These are phyloP conservation scores for Rhodinocichla rosea DNA, from an alignment of 2,113 vertebrate species.

Conservation along the genomic window DNA sequence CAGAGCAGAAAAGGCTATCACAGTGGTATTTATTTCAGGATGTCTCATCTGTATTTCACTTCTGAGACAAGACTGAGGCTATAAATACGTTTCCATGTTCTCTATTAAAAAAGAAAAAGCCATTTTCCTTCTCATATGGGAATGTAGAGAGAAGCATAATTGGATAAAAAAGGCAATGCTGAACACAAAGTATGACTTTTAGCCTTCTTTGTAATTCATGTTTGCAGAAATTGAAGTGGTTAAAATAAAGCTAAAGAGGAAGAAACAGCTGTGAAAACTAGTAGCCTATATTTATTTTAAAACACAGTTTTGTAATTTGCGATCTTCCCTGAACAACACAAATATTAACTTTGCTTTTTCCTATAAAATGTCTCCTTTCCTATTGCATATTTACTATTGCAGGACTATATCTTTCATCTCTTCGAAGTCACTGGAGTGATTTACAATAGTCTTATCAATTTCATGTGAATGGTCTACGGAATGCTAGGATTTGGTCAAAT, in stretches of 20 bases:
- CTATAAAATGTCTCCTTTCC: neutral
- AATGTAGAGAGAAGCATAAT: neutral
- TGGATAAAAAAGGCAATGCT: neutral
- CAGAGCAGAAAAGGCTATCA: neutral
- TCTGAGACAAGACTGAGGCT: neutral
- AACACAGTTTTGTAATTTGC: fast-evolving
- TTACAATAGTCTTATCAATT: conserved; percentile 75
- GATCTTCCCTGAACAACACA: neutral
- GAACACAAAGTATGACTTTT: neutral
- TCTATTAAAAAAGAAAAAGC: neutral
- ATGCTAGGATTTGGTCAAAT: conserved; percentile 71
- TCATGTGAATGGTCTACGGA: conserved; percentile 74
- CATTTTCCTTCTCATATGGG: neutral
- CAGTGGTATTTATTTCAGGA: neutral
- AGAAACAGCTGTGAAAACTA: neutral
- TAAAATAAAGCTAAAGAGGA: neutral
- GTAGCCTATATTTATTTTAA: neutral
- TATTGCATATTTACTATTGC: neutral
- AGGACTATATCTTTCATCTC: neutral
- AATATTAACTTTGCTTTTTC: neutral
- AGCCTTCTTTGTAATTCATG: neutral
- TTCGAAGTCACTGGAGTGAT: neutral
- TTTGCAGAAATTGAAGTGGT: neutral
- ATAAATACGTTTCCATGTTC: neutral
- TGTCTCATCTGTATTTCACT: neutral